Base-by-base conservation (phyloP, 2,113 vertebrate genomes). In the Stegastes partitus region DNA sequence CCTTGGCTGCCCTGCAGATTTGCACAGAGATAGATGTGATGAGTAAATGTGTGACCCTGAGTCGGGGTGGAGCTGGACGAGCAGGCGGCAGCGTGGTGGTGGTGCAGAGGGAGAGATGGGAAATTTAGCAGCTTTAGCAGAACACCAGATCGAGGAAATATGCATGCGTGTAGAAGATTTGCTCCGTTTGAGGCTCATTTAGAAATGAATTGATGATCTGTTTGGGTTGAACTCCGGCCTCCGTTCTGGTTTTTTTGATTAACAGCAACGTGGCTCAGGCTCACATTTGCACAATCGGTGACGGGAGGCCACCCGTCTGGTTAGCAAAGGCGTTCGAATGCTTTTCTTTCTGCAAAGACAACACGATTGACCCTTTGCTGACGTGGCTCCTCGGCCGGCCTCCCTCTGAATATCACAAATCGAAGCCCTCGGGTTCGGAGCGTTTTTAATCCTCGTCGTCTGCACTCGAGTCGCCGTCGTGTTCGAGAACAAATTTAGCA, bases 371-470 rank as follows among this genome's bases (percentile, higher is more conserved):
- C 22, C 3, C 26, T 31, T 44, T 50, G 0, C 50, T 2, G 56
- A 37, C 1, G 23, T n/a, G 5, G 10, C 4, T 45, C 23, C n/a
- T 9, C 9, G 16, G 9, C 19, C 47, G 57, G 25, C 42, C 25
- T 76, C 23, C 14, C 0, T 39, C 9, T 49, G 25, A 47, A n/a
- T 25, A 45, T 19, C 10, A n/a, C 18, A n/a, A 50, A 50, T 50
- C 31, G 31, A 34, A 34, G n/a, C 9, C 47, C n/a, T 50, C 3
- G 10, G 21, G 25, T 67, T 22, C 53, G 16, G 18, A 58, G 26
- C 49, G 0, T 50, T 63, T 81, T 62, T 8, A 58, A 22, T 66
- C 5, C 51, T 50, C 28, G 3, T 57, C 16, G 23, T 67, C 31
- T 21, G 45, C 5, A 25, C 71, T 12, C 18, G 19, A 31, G 7